Evolutionary conservation across 2,797 vertebrate genomes (phyloP).

Genomic region (Aeoliscus strigatus): DNA sequence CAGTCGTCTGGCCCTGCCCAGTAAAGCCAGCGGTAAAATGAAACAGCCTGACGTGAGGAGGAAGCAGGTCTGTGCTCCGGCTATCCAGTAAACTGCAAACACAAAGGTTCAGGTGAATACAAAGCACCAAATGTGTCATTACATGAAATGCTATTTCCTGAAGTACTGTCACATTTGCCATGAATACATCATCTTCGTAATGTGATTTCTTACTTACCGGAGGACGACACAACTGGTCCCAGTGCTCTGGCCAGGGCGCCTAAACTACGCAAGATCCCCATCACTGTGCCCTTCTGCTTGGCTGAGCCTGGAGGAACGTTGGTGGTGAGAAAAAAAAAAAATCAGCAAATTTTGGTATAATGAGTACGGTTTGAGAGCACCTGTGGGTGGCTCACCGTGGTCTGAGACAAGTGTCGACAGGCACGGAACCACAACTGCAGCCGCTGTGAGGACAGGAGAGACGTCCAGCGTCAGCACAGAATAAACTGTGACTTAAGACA

Average conservation of each 20-base stretch:
- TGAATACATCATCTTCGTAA: too few relatives aligned
- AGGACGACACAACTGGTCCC: slow-evolving; percentile 85
- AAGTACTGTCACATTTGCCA: too few relatives aligned
- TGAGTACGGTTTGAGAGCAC: background rate
- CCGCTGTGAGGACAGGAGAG: slow-evolving; percentile 72
- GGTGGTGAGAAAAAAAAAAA: background rate
- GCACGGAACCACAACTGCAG: slow-evolving; percentile 91
- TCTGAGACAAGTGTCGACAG: slow-evolving; percentile 88
- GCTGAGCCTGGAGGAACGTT: slow-evolving; percentile 74
- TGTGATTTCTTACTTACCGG: slow-evolving; percentile 74
- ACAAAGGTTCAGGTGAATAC: background rate
- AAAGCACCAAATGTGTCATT: too few relatives aligned
- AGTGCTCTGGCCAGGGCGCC: slow-evolving; percentile 89
- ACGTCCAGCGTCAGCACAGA: background rate
- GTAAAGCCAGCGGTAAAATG: slow-evolving; percentile 79
- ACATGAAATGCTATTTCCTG: too few relatives aligned
- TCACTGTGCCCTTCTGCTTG: slow-evolving; percentile 89
- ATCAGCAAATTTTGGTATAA: background rate
- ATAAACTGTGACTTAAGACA: background rate
- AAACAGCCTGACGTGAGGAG: slow-evolving; percentile 77
- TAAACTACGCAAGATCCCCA: slow-evolving; percentile 93
- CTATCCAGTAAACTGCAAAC: slow-evolving; percentile 84
- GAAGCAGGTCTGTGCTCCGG: slow-evolving; percentile 84
- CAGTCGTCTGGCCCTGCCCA: slow-evolving; percentile 58
- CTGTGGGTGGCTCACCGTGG: slow-evolving; percentile 73